Conservation (phyloP, 2,888 invertebrate genomes). For the Rapana venosa region DNA sequence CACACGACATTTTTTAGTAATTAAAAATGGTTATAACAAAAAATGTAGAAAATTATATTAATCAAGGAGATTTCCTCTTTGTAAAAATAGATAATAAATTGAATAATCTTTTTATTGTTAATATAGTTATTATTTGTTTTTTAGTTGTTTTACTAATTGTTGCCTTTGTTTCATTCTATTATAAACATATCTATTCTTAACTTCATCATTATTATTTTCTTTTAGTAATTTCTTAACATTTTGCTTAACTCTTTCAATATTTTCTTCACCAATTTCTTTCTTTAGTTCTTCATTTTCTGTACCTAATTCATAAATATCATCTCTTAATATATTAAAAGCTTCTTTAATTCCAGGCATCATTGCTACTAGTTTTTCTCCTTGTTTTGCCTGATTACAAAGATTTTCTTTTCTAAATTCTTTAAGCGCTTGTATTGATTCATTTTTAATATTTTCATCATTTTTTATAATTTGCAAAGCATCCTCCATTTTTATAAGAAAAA, state of each 20-base stretch:
- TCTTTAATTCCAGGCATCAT: background rate
- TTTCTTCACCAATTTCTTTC: slow-evolving; percentile 6
- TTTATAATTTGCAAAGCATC: background rate
- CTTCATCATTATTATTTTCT: slow-evolving; percentile 10
- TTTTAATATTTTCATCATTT: background rate
- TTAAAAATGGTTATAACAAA: slow-evolving; percentile 3
- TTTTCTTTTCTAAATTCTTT: slow-evolving; percentile 23
- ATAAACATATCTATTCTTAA: slow-evolving; percentile 6
- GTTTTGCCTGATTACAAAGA: slow-evolving; percentile 6
- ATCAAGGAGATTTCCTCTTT: slow-evolving; percentile 10
- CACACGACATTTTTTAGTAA: too few relatives aligned
- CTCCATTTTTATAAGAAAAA: slow-evolving; percentile 1
- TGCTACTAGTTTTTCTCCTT: background rate
- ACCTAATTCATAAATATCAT: slow-evolving; percentile 6
- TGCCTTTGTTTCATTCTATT: background rate
- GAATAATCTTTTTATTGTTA: background rate
- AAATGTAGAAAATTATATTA: slow-evolving; percentile 10
- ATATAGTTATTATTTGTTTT: background rate
- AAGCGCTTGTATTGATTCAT: background rate
- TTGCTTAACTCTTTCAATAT: slow-evolving; percentile 6
- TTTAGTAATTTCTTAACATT: slow-evolving; percentile 6
- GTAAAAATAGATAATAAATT: slow-evolving; percentile 2
- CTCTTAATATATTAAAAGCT: slow-evolving; percentile 6
- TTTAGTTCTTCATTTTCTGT: slow-evolving; percentile 10
- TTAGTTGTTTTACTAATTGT: slow-evolving; percentile 1